phyloP scores from a whole-genome alignment of 2,888 invertebrate genomes.

The Aphrophora alni region DNA sequence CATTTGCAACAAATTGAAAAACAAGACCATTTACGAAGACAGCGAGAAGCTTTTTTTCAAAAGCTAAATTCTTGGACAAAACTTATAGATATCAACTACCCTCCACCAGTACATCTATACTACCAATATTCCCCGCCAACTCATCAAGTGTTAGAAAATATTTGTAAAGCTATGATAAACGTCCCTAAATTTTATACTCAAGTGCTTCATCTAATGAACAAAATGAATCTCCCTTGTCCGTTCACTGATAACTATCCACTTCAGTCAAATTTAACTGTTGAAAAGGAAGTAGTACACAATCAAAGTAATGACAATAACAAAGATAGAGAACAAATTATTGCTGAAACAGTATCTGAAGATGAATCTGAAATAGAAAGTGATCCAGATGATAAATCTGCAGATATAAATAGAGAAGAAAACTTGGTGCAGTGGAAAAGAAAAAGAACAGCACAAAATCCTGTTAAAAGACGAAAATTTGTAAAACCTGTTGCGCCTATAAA shows the following conservation, averaged over 20 bases:
- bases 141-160: constrained; percentile 74
- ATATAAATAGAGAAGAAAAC: constrained; percentile 44
- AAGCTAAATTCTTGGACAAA: constrained; percentile 67
- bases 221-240: constrained; percentile 88
- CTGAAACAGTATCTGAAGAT: constrained; percentile 52
- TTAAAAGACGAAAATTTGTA: constrained; percentile 64
- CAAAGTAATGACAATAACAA: constrained; percentile 46
- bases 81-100: constrained; percentile 71
- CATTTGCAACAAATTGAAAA: constrained; percentile 10
- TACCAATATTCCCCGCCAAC: constrained; percentile 85
- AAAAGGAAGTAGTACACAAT: not conserved
- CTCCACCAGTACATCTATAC: constrained; percentile 75
- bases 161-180: constrained; percentile 74
- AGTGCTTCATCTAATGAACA: constrained; percentile 91
- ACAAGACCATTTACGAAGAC: constrained; percentile 20
- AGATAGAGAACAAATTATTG: constrained; percentile 51
- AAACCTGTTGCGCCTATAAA: constrained; percentile 54
- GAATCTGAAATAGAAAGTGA: constrained; percentile 74
- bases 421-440: constrained; percentile 57
- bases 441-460: constrained; percentile 58
- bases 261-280: constrained; percentile 38
- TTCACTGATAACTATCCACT: constrained; percentile 64
- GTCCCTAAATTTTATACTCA: constrained; percentile 83
- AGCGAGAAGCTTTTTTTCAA: constrained; percentile 59
- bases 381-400: constrained; percentile 55